Conservation (phyloP, 1,140 invertebrate genomes). For the Procambarus virginalis region DNA sequence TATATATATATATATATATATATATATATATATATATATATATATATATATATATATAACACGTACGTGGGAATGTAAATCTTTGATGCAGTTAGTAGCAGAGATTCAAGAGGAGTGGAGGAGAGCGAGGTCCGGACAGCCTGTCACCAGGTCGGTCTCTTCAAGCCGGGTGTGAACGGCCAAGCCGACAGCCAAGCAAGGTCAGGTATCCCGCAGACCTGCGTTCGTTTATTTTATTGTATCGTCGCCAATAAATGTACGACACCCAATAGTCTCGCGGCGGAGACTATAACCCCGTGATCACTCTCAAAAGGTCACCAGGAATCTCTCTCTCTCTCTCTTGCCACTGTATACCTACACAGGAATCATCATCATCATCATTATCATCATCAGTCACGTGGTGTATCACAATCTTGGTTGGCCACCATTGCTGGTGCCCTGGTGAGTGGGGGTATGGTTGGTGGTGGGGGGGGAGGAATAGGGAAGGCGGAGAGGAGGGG, state of each 20-base stretch:
- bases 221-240: constrained; percentile 58
- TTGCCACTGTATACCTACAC: not conserved
- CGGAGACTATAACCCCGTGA: not conserved
- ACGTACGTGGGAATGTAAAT: too few relatives aligned
- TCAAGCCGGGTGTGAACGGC: constrained; percentile 64
- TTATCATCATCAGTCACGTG: too few relatives aligned
- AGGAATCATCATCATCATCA: not conserved
- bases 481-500: not conserved
- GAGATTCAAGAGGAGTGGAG: constrained; percentile 1
- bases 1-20: too few relatives aligned
- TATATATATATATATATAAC: too few relatives aligned
- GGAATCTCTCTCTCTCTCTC: not conserved
- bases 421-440: too few relatives aligned
- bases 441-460: not conserved
- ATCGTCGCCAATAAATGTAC: constrained; percentile 40
- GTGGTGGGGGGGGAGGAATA: too few relatives aligned
- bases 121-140: constrained; percentile 20
- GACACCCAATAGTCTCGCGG: not conserved
- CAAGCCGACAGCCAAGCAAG: constrained; percentile 66
- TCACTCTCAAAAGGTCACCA: not conserved
- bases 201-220: constrained; percentile 45
- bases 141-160: constrained; percentile 58
- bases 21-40: too few relatives aligned
- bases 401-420: not conserved
- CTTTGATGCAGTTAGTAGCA: not conserved